Base-by-base conservation (phyloP, 2,888 invertebrate species). In the Pandemis corylana region DNA sequence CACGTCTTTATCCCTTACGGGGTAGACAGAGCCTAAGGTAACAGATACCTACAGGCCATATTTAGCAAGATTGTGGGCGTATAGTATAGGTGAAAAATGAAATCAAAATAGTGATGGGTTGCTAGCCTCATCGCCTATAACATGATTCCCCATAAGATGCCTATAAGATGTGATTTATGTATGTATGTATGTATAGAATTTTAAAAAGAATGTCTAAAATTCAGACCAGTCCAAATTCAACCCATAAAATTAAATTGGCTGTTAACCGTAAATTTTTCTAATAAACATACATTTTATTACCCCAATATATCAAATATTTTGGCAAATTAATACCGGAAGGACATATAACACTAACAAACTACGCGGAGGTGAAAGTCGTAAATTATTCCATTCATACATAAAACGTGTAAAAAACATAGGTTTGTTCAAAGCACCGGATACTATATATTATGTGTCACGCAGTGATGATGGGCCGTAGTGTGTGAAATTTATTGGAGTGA, bases 391-490 rank as follows among this genome's bases (percentile, higher is more conserved):
- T 69, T 73, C 46, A 56, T 12, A 69, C 56, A 72, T 12, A 41
- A 59, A 28, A 36, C 36, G 28, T n/a, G 12, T 5, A 7, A 51
- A 36, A 69, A 65, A 61, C 63, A 66, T 62, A 70, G 65, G 70
- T 74, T 69, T 74, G 61, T 67, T 53, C 67, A 65, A 69, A 70
- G 61, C 51, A 53, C 65, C 74, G 74, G 74, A 74, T 70, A 61
- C 46, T 63, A 74, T 74, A 74, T 61, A 51, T 70, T 70, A 61
- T 70, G 41, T 53, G 74, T 62, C 74, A 74, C 61, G 42, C 13
- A 5, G 56, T 12, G 65, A 41, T n/a, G 69, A 70, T 20, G 66
- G 66, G 56, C 46, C 15, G 59, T 59, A 71, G 46, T 49, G 20
- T 62, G 42, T 69, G 73, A 59, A 59, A 51, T 51, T 74, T 68